Evolutionary conservation across 92 coral and sea anemone species (phyloP).

Genomic region (Palythoa grandiflora): DNA sequence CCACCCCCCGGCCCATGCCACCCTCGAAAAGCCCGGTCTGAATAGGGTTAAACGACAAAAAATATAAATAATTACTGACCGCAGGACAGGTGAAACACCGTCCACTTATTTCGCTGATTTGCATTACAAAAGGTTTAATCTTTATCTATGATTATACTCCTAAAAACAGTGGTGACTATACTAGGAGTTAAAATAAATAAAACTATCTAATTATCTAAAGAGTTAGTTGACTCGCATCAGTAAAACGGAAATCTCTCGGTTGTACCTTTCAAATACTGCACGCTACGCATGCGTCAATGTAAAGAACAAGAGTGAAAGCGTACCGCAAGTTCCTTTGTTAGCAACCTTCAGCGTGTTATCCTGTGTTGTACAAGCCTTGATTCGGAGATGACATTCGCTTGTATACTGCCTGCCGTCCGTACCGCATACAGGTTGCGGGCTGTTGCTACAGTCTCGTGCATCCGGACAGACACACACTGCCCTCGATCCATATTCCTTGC

Average conservation of each 20-base stretch:
- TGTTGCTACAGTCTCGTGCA: conserved; percentile 74
- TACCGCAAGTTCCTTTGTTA: conserved; percentile 89
- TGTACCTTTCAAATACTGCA: background rate
- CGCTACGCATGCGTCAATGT: background rate
- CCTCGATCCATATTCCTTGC: conserved; percentile 63
- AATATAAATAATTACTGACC: too few species aligned
- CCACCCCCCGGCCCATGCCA: too few species aligned
- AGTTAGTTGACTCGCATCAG: too few species aligned
- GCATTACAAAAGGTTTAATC: too few species aligned
- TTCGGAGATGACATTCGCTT: conserved; percentile 90
- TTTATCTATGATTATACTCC: too few species aligned
- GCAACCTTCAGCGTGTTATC: conserved; percentile 58
- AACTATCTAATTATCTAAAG: too few species aligned
- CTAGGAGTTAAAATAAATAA: too few species aligned
- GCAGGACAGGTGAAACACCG: too few species aligned
- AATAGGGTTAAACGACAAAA: too few species aligned
- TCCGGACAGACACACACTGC: conserved; percentile 90
- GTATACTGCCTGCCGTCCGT: conserved; percentile 83
- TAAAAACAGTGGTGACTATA: too few species aligned
- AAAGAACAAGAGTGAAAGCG: background rate
- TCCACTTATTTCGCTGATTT: too few species aligned
- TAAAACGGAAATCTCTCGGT: background rate
- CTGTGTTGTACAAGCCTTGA: conserved; percentile 69
- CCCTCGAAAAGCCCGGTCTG: too few species aligned
- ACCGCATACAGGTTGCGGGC: conserved; percentile 91